A percentile compares a stretch with the other conserved stretches of the same genome.
phyloP scores from a whole-genome alignment of 1,140 invertebrate genomes.

The Brachionus angularis region DNA sequence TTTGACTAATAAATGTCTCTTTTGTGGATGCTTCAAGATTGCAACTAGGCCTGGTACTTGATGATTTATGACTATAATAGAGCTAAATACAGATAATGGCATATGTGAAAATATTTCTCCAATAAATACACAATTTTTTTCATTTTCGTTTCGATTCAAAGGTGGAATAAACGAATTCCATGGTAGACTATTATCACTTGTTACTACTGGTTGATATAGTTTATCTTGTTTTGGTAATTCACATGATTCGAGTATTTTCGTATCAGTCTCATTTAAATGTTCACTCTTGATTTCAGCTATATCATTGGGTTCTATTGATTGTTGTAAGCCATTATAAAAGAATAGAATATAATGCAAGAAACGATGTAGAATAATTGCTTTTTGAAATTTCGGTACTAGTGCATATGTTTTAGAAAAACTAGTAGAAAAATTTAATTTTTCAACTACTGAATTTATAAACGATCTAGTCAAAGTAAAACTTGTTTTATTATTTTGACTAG shows the following conservation, averaged over 20 bases:
- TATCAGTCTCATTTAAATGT: neutral
- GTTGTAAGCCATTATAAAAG: slow-evolving; percentile 7
- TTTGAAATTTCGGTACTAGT: slow-evolving; percentile 39
- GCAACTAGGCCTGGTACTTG: slow-evolving; percentile 34
- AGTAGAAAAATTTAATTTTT: slow-evolving; percentile 6
- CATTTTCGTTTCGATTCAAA: neutral
- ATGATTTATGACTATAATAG: slow-evolving; percentile 29
- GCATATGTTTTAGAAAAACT: slow-evolving; percentile 11
- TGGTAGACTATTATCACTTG: neutral
- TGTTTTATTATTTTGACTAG: neutral
- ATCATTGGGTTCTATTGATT: neutral
- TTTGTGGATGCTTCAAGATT: slow-evolving; percentile 13
- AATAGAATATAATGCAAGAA: slow-evolving; percentile 20
- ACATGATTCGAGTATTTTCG: neutral
- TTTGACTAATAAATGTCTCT: slow-evolving; percentile 10
- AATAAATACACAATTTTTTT: slow-evolving; percentile 28
- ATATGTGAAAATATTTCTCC: slow-evolving; percentile 32
- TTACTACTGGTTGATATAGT: neutral
- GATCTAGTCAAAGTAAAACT: slow-evolving; percentile 19
- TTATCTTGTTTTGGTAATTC: neutral
- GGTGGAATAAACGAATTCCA: slow-evolving; percentile 39
- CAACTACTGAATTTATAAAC: slow-evolving; percentile 20
- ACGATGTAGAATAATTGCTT: slow-evolving; percentile 37
- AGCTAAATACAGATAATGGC: slow-evolving; percentile 29
- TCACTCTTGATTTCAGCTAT: neutral